Conservation (phyloP, 2,888 invertebrate genomes). For the Lottia scabra region DNA sequence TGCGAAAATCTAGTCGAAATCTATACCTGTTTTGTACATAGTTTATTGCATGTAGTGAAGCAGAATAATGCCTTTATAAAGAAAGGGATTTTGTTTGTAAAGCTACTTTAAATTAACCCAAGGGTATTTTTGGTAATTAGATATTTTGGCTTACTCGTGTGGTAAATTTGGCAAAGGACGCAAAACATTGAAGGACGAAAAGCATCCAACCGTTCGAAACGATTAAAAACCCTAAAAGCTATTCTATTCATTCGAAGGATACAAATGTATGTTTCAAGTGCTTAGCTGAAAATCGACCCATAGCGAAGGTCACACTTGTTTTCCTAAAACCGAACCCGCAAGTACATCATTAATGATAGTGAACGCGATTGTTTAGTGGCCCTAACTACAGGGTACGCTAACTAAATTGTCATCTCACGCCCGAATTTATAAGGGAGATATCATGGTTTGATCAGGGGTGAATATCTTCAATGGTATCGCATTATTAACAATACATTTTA, state of each 20-base stretch:
- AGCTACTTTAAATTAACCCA: neutral
- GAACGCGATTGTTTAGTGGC: neutral
- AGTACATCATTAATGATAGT: neutral
- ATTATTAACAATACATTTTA: too few species aligned
- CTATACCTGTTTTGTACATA: neutral
- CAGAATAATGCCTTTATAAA: neutral
- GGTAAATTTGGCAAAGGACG: neutral
- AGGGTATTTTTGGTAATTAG: conserved; percentile 1
- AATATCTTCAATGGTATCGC: too few species aligned
- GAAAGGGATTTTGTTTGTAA: neutral
- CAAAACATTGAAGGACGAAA: neutral
- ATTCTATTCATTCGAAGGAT: neutral
- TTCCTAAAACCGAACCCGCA: neutral
- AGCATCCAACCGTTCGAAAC: neutral
- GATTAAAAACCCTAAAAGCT: neutral
- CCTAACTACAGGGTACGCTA: neutral
- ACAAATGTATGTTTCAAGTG: neutral
- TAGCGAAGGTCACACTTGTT: neutral
- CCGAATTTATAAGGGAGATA: too few species aligned
- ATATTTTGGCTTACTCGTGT: conserved; percentile 6
- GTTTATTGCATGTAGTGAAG: neutral
- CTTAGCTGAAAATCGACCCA: neutral
- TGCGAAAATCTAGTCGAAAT: neutral
- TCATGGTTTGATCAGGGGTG: too few species aligned
- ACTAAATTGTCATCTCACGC: neutral